Evolutionary conservation across 2,113 vertebrate genomes (phyloP).

Genomic region (Cinclus cinclus): DNA sequence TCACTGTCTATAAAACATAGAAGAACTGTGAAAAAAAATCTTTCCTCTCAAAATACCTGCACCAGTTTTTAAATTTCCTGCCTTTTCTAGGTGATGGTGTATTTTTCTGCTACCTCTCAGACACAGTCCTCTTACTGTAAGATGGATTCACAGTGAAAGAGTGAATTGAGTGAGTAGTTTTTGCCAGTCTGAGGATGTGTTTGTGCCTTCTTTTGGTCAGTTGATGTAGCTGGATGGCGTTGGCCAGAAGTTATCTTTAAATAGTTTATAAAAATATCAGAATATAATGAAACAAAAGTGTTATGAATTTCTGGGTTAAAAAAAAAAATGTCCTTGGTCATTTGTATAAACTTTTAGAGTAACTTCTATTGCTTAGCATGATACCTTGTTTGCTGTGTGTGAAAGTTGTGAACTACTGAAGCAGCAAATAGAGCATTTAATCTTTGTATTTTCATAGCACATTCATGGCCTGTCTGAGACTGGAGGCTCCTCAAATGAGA

Average conservation of each 20-base stretch:
- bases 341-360: not conserved
- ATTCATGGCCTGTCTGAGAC: not conserved
- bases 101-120: not conserved
- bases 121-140: not conserved
- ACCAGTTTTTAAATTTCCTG: not conserved
- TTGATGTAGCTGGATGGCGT: accelerated
- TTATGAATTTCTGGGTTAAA: not conserved
- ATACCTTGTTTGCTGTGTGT: not conserved
- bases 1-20: slow-evolving; percentile 25
- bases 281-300: not conserved
- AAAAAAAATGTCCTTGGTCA: not conserved
- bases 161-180: not conserved
- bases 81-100: not conserved
- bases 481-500: not conserved
- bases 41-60: not conserved
- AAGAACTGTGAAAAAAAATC: not conserved
- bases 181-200: not conserved
- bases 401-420: not conserved
- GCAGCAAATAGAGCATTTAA: not conserved
- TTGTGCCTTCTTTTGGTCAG: not conserved
- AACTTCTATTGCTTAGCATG: not conserved
- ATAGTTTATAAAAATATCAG: not conserved
- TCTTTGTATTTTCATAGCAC: not conserved
- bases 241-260: not conserved
- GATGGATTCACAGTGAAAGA: not conserved